A percentile compares a stretch with the other conserved stretches of the same genome.
These are phyloP conservation scores for Lanius collurio DNA, from an alignment of 2,113 vertebrate genomes.

Conservation along the genomic window DNA sequence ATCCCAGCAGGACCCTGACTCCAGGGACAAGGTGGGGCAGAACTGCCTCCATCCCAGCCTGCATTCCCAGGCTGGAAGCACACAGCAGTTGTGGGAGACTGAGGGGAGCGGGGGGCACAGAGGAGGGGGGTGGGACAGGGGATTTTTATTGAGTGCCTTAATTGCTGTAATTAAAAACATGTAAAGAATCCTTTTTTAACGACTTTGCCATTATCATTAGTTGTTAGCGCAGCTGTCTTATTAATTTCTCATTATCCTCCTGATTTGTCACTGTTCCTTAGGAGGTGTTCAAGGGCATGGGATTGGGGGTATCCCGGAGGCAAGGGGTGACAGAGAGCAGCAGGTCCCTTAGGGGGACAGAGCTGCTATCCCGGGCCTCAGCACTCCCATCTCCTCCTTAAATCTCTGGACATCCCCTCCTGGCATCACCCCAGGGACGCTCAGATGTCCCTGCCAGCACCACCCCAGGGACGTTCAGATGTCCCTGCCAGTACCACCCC, in stretches of 20 bases:
- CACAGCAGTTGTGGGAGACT: neutral
- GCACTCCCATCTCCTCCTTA: neutral
- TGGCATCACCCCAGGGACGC: neutral
- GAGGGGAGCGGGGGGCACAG: neutral
- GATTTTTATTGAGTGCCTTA: slow-evolving; percentile 76
- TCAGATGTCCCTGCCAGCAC: fast-evolving
- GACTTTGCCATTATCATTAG: slow-evolving; percentile 77
- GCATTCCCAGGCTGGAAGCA: neutral
- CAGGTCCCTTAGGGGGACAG: fast-evolving
- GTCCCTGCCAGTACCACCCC: neutral
- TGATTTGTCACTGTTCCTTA: slow-evolving; percentile 44
- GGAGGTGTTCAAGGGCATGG: neutral
- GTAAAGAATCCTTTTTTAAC: slow-evolving; percentile 78
- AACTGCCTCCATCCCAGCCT: neutral
- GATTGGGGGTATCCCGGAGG: fast-evolving
- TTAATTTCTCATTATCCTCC: slow-evolving; percentile 78
- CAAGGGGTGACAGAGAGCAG: neutral
- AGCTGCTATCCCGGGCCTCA: neutral
- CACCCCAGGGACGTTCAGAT: neutral
- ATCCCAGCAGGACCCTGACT: neutral
- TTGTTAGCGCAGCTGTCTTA: slow-evolving; percentile 78
- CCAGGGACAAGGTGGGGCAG: fast-evolving
- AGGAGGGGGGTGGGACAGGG: neutral
- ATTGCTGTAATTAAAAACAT: slow-evolving; percentile 84
- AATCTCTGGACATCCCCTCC: neutral